Conservation (phyloP, 2,113 vertebrate genomes). For the Salminus brasiliensis region DNA sequence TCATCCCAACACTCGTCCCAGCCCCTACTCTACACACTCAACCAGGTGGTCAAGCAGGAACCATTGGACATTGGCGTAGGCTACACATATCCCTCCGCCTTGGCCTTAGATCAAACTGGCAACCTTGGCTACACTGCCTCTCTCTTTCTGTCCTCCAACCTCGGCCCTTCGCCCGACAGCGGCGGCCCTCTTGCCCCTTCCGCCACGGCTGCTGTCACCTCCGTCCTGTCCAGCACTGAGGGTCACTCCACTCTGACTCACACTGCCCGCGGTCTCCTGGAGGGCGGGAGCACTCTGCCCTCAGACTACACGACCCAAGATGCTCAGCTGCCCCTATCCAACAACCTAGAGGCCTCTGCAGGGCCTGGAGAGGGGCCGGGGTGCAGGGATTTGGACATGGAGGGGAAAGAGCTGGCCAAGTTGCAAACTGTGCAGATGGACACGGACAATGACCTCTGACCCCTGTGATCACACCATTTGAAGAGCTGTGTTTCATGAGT, state of each 20-base stretch:
- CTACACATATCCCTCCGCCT: conserved; percentile 87
- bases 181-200: conserved; percentile 68
- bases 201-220: conserved; percentile 76
- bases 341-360: conserved; percentile 78
- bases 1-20: conserved; percentile 85
- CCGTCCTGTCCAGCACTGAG: conserved; percentile 85
- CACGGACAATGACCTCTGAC: conserved; percentile 77
- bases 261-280: conserved; percentile 58
- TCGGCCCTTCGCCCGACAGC: conserved; percentile 73
- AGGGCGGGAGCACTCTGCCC: conserved; percentile 61
- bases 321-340: conserved; percentile 78
- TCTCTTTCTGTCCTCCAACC: conserved; percentile 60
- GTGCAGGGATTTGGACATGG: conserved; percentile 92
- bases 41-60: conserved; percentile 91
- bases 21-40: conserved; percentile 91
- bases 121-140: conserved; percentile 81
- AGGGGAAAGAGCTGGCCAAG: conserved; percentile 97
- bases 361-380: conserved; percentile 80
- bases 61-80: conserved; percentile 77
- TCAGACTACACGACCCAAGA: conserved; percentile 75
- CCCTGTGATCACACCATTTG: conserved; percentile 13
- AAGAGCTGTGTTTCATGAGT: conserved; percentile 43
- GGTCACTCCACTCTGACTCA: conserved; percentile 75
- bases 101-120: conserved; percentile 85
- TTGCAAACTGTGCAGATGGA: conserved; percentile 98